A percentile compares a stretch with the other conserved stretches of the same genome.
phyloP scores from a whole-genome alignment of 2,797 vertebrate genomes.

The Coregonus ussuriensis region DNA sequence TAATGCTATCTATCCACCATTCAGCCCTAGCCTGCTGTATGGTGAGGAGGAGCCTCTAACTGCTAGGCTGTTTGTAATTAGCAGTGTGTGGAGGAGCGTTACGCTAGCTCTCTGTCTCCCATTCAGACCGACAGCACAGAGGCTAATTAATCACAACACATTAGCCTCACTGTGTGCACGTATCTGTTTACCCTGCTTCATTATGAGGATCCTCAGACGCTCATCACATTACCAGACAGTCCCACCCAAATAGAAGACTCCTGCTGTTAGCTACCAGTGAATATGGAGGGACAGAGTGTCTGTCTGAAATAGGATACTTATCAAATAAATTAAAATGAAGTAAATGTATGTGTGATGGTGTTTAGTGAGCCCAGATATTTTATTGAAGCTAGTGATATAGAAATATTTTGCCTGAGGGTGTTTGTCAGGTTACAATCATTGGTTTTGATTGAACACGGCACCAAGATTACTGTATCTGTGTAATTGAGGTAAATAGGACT shows the following conservation, averaged over 20 bases:
- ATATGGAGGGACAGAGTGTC: background rate
- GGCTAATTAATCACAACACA: conserved; percentile 63
- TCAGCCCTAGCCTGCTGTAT: conserved; percentile 31
- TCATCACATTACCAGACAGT: background rate
- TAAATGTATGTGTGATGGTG: background rate
- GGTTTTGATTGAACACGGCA: no score
- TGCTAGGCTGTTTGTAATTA: conserved; percentile 44
- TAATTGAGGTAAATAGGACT: no score
- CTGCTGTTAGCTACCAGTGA: background rate
- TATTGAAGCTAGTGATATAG: no score
- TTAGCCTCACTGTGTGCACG: conserved; percentile 47
- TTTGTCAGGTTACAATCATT: no score
- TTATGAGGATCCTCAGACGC: conserved; percentile 2
- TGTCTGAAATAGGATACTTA: background rate
- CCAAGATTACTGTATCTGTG: no score
- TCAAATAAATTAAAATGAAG: background rate
- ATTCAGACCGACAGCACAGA: conserved; percentile 54
- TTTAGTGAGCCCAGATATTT: no score
- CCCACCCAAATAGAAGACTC: background rate
- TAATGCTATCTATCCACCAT: conserved; percentile 5
- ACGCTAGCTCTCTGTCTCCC: conserved; percentile 46
- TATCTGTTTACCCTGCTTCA: conserved; percentile 47
- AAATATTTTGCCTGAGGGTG: no score
- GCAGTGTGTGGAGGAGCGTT: background rate
- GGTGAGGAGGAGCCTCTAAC: conserved; percentile 1